Base-by-base conservation (phyloP, 1,140 invertebrate genomes). In the Forficula auricularia region DNA sequence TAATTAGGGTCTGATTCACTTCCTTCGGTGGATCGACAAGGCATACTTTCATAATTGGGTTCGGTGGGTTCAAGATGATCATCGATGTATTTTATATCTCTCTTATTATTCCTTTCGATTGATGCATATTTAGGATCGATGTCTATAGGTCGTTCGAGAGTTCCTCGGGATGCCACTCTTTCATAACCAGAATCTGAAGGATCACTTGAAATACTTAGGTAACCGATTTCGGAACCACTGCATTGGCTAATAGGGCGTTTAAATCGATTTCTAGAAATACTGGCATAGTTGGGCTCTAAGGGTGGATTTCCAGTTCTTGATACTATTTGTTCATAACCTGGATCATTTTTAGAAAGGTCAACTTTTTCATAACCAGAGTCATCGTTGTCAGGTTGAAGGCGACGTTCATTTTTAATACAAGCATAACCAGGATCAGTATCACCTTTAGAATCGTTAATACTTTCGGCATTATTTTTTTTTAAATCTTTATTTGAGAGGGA, bases 1-100 rank as follows among this genome's bases (percentile, higher is more conserved):
- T 79, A 79, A 51, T 79, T 79, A 1, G 75, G 74, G 54, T 78
- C 75, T 0, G 70, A 71, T 54, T 82, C 78, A 49, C 77, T 82
- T 27, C 62, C 61, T 3, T 72, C 74, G 1, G 70, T 73, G 34
- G 43, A 42, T 41, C 68, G 66, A 48, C 73, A 70, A 0, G 72
- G 69, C 64, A 82, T 73, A 3, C 76, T 80, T 53, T 81, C 78
- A 48, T 82, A 83, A 51, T 70, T 70, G 0, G 67, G 67, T 44
- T 70, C 67, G 0, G 67, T 54, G 9, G 31, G 22, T 16, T 47
- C 37, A 20, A 33, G 44, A 10, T 44, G 15, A 38, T 53, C 45
- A 22, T 40, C 40, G 13, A 19, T 19, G 12, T 18, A 19, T 16
- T 35, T 20, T 8, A 34, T 44, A 4, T 44, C 22, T 6, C 22